phyloP scores from a whole-genome alignment of 2,113 vertebrate genomes.

The Dissostichus mawsoni region DNA sequence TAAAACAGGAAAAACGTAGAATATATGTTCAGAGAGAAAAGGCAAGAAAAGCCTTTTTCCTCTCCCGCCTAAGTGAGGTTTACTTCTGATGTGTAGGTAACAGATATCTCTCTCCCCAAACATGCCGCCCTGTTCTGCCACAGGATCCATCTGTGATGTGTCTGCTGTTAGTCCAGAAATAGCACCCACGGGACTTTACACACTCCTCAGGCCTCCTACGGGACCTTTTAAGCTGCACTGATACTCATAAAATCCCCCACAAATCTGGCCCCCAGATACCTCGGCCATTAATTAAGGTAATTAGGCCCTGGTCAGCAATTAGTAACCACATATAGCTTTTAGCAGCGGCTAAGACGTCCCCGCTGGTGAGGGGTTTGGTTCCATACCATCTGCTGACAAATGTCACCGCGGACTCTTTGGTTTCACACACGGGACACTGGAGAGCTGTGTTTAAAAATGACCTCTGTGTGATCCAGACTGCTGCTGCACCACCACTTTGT shows the following conservation, averaged over 20 bases:
- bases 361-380: conserved; percentile 88
- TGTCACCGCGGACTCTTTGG: conserved; percentile 86
- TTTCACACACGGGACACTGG: conserved; percentile 87
- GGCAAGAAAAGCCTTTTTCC: conserved; percentile 33
- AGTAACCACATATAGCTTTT: conserved; percentile 93
- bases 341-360: conserved; percentile 86
- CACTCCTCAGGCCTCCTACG: conserved; percentile 80
- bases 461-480: conserved; percentile 84
- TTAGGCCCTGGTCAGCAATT: conserved; percentile 93
- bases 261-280: conserved; percentile 84
- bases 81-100: conserved; percentile 83
- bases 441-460: conserved; percentile 90
- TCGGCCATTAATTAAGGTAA: conserved; percentile 97
- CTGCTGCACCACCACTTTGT: conserved; percentile 48
- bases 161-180: conserved; percentile 88
- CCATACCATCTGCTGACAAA: conserved; percentile 89
- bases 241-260: conserved; percentile 87
- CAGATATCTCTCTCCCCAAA: conserved; percentile 80
- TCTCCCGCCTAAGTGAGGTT: conserved; percentile 60
- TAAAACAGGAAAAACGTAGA: conserved; percentile 28
- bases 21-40: conserved; percentile 56
- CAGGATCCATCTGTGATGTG: conserved; percentile 87
- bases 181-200: conserved; percentile 83
- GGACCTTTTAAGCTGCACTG: conserved; percentile 88
- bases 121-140: conserved; percentile 78